Base-by-base conservation (phyloP, 2,888 invertebrate genomes). In the Thymelicus lineola region DNA sequence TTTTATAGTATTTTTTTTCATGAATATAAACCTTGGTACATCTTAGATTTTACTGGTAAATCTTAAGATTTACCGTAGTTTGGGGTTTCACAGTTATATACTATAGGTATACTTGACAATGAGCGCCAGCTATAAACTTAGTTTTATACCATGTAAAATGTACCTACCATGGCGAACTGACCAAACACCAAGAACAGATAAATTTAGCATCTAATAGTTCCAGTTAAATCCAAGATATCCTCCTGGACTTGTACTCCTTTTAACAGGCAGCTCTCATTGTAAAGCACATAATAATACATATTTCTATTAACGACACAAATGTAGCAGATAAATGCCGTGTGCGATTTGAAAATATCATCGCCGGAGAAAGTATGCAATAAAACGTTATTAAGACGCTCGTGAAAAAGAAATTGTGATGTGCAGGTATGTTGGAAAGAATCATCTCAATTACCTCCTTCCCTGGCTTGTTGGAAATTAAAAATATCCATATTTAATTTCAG, bases 361-460 rank as follows among this genome's bases (percentile, higher is more conserved):
- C 36, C 14, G 68, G 62, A 55, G 68, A 69, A 69, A 63, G 68
- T 69, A 69, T 69, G 62, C 68, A 63, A 63, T 69, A 69, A 61
- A 36, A 69, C 57, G 48, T 69, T 63, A 63, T 69, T 69, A 69
- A 69, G 67, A 66, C 45, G 64, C 66, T 57, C 65, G 74, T 57
- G 67, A 71, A 68, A 69, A 68, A 68, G 68, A 68, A 68, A 68
- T 68, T 61, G 62, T 59, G 59, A 61, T 42, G 55, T 46, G 67
- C 14, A 35, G 35, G 46, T 57, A 46, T 55, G 61, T 61, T 55
- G 28, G 61, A 9, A 67, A 61, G 36, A 28, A 62, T 28, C 10
- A 62, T 57, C 38, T 68, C 57, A 62, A 68, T 62, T 62, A 46
- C 55, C 48, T 50, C 5, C 48, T 17, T 17, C 15, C 48, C 17